Percentiles rank a stretch among this genome's conserved stretches.
Conservation (phyloP, 2,888 invertebrate species). For the Orchesellides sinensis region DNA sequence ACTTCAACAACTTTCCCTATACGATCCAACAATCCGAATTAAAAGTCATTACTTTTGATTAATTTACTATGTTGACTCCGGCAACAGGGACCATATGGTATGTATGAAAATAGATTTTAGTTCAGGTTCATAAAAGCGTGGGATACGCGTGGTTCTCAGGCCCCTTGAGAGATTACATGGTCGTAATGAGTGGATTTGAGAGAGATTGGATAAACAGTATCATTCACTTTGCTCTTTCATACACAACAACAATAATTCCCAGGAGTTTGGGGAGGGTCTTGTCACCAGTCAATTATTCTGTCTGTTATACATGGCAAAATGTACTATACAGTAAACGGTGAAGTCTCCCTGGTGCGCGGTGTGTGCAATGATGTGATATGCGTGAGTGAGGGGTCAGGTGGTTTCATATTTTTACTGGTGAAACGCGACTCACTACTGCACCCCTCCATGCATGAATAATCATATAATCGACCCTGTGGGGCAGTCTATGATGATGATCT, state of each 20-base stretch:
- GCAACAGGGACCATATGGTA: constrained; percentile 25
- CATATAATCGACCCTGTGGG: background rate
- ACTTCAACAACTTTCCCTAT: too few relatives aligned
- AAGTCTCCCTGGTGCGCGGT: background rate
- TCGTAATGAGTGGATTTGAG: constrained; percentile 44
- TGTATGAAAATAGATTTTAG: background rate
- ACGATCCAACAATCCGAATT: too few relatives aligned
- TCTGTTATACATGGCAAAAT: constrained; percentile 38
- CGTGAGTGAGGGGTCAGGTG: constrained; percentile 21
- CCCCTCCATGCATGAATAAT: background rate
- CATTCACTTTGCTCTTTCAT: background rate
- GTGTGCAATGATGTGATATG: constrained; percentile 7
- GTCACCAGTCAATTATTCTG: constrained; percentile 60
- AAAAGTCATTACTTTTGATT: too few relatives aligned
- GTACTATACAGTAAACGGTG: too few relatives aligned
- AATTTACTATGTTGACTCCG: background rate
- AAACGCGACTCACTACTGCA: background rate
- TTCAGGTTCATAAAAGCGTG: constrained; percentile 22
- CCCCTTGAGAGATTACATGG: constrained; percentile 57
- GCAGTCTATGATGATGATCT: too few relatives aligned
- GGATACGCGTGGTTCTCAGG: constrained; percentile 54
- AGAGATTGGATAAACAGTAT: constrained; percentile 5
- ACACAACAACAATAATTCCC: too few relatives aligned
- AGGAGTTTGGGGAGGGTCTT: constrained; percentile 32
- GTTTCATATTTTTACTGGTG: background rate